Evolutionary conservation across 2,113 vertebrate genomes (phyloP).

Genomic region (Porphyrio hochstetteri): DNA sequence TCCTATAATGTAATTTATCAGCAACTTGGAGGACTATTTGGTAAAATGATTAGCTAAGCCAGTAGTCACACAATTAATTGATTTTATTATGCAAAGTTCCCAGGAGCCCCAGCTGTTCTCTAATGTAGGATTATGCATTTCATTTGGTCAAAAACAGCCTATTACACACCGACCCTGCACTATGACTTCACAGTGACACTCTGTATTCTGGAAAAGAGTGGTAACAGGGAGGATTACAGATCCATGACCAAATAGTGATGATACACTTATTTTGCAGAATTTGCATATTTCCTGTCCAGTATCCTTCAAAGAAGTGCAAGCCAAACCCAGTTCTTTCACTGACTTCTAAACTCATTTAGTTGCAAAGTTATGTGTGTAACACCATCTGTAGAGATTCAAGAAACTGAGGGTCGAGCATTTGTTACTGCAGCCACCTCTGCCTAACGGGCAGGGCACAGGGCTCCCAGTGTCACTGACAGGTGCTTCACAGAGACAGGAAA

Average conservation of each 20-base stretch:
- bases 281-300: background rate
- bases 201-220: background rate
- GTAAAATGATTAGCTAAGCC: background rate
- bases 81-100: background rate
- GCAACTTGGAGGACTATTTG: background rate
- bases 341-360: background rate
- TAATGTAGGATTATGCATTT: background rate
- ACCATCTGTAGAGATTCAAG: background rate
- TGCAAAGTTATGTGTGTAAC: background rate
- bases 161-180: background rate
- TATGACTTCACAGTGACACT: background rate
- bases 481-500: background rate
- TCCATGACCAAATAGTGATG: background rate
- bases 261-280: background rate
- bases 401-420: background rate
- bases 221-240: background rate
- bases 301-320: background rate
- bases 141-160: background rate
- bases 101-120: background rate
- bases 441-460: background rate
- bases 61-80: background rate
- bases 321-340: background rate
- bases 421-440: background rate
- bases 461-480: background rate
- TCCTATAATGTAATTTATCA: background rate